These are phyloP conservation scores for Drosophila subquinaria DNA, from an alignment of 2,888 invertebrate genomes.

Conservation along the genomic window DNA sequence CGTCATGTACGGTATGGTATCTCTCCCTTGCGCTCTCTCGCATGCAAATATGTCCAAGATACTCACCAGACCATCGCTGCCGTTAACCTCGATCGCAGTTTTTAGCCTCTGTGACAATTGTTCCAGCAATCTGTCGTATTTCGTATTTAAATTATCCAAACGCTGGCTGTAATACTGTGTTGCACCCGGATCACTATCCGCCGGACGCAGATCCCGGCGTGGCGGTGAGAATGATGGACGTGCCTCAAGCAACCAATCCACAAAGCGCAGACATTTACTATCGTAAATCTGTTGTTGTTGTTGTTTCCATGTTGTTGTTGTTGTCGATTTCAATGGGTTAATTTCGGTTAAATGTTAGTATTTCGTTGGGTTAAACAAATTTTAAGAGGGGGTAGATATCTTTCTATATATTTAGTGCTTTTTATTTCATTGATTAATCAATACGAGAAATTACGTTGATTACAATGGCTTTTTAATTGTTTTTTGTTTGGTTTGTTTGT, in stretches of 20 bases:
- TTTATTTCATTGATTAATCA: constrained; percentile 79
- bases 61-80: constrained; percentile 86
- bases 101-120: constrained; percentile 85
- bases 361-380: constrained; percentile 75
- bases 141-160: constrained; percentile 85
- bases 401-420: constrained; percentile 83
- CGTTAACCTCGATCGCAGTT: constrained; percentile 86
- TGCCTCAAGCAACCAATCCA: constrained; percentile 85
- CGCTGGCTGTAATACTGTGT: constrained; percentile 85
- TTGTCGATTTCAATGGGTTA: constrained; percentile 66
- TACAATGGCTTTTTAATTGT: constrained; percentile 77
- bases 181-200: constrained; percentile 85
- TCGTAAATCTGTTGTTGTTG: constrained; percentile 84
- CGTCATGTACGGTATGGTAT: constrained; percentile 37
- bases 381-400: constrained; percentile 33
- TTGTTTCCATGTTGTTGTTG: constrained; percentile 27
- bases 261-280: constrained; percentile 85
- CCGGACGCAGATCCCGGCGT: constrained; percentile 84
- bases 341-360: constrained; percentile 83
- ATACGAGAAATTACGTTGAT: constrained; percentile 70
- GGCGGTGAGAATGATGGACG: constrained; percentile 86
- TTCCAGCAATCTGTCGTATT: constrained; percentile 85
- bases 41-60: constrained; percentile 35
- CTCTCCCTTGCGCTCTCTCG: constrained; percentile 22
- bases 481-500: constrained; percentile 49